These are phyloP conservation scores for Hypomecis atomaria DNA, from an alignment of 2,888 invertebrate species.

Conservation along the genomic window DNA sequence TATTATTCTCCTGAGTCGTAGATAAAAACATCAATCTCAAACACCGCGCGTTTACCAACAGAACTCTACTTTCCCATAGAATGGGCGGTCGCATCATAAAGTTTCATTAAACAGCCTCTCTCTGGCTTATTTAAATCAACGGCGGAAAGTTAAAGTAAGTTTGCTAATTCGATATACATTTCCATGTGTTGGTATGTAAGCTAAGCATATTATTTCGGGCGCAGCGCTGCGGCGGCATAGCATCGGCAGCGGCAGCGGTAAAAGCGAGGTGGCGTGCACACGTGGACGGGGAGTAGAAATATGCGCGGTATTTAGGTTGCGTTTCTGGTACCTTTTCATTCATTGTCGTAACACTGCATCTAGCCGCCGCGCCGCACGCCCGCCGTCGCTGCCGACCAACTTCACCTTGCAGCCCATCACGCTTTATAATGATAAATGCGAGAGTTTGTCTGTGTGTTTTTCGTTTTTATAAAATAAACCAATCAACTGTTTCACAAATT, in stretches of 20 bases:
- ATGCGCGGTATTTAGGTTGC: slow-evolving; percentile 83
- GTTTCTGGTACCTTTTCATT: slow-evolving; percentile 83
- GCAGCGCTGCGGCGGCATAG: slow-evolving; percentile 46
- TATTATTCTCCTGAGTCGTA: too few relatives aligned
- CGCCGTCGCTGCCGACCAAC: slow-evolving; percentile 41
- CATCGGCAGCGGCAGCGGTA: slow-evolving; percentile 68
- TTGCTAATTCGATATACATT: slow-evolving; percentile 70
- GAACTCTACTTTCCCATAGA: neutral
- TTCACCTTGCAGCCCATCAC: slow-evolving; percentile 44
- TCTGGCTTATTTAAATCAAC: slow-evolving; percentile 51
- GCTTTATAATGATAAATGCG: neutral
- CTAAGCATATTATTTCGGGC: slow-evolving; percentile 73
- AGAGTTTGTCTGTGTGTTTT: neutral
- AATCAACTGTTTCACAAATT: too few relatives aligned
- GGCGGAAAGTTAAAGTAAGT: slow-evolving; percentile 50
- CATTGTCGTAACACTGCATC: slow-evolving; percentile 80
- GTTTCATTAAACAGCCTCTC: slow-evolving; percentile 46
- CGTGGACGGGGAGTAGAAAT: slow-evolving; percentile 76
- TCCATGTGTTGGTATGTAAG: slow-evolving; percentile 69
- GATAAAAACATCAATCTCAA: neutral
- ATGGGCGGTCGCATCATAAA: slow-evolving; percentile 16
- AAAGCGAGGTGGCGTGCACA: slow-evolving; percentile 73
- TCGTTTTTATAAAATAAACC: too few relatives aligned
- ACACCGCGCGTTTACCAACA: neutral
- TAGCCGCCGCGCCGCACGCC: slow-evolving; percentile 50